Conservation (phyloP, 2,797 vertebrate genomes). For the Antrozous pallidus region DNA sequence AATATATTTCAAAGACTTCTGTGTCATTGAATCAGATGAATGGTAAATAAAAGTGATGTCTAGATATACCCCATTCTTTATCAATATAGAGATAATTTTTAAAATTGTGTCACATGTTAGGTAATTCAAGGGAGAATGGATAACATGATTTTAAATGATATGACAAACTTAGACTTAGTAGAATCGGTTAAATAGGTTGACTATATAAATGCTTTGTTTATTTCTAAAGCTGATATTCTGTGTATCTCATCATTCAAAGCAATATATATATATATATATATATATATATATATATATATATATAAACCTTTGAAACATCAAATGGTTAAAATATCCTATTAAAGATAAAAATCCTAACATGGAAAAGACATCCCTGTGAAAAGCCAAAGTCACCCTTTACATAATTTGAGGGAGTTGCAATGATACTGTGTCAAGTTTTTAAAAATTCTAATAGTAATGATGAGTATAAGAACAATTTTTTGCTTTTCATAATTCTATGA, state of each 20-base stretch:
- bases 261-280: no score
- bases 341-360: neutral
- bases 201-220: neutral
- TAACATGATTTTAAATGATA: neutral
- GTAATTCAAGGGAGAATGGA: neutral
- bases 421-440: neutral
- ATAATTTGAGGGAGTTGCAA: neutral
- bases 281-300: no score
- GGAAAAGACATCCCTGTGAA: neutral
- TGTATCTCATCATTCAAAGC: neutral
- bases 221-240: neutral
- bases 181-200: neutral
- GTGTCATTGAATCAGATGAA: neutral
- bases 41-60: neutral
- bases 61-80: neutral
- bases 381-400: neutral
- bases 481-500: conserved; percentile 55
- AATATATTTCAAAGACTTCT: neutral
- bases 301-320: neutral
- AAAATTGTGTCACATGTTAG: neutral
- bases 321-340: neutral
- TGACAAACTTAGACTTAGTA: neutral
- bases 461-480: neutral
- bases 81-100: neutral
- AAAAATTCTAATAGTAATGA: neutral